A percentile compares a stretch with the other conserved stretches of the same genome.
Evolutionary conservation across 2,113 vertebrate species (phyloP).

Genomic region (Setophaga kirtlandii): DNA sequence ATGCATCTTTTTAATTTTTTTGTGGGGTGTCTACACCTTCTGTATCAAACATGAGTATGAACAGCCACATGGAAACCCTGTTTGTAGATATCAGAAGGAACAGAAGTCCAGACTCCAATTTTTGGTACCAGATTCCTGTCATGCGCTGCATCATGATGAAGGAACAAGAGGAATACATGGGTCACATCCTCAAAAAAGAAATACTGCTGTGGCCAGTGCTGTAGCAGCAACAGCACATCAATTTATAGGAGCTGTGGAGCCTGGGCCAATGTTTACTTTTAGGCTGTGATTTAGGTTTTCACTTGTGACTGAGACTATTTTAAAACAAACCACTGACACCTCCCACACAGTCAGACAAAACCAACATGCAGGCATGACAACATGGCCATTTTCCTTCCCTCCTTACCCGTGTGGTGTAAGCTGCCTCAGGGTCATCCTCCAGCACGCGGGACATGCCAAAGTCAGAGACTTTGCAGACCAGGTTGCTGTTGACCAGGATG

Average conservation of each 20-base stretch:
- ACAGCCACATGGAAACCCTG: neutral
- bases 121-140: neutral
- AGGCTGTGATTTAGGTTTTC: neutral
- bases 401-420: slow-evolving; percentile 94
- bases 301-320: neutral
- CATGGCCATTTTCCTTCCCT: neutral
- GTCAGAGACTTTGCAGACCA: slow-evolving; percentile 98
- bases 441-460: slow-evolving; percentile 97
- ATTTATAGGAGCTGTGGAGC: neutral
- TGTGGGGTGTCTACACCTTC: neutral
- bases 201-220: neutral
- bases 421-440: slow-evolving; percentile 94
- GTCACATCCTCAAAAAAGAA: neutral
- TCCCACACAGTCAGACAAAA: neutral
- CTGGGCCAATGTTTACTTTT: neutral
- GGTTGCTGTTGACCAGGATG: slow-evolving; percentile 96
- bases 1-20: neutral
- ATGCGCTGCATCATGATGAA: neutral
- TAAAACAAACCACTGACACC: neutral
- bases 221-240: neutral
- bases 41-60: neutral
- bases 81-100: neutral
- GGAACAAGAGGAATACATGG: neutral
- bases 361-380: neutral
- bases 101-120: neutral